A percentile compares a stretch with the other conserved stretches of the same genome.
Conservation (phyloP, 2,797 vertebrate genomes). For the Halcyon smyrnensis region DNA sequence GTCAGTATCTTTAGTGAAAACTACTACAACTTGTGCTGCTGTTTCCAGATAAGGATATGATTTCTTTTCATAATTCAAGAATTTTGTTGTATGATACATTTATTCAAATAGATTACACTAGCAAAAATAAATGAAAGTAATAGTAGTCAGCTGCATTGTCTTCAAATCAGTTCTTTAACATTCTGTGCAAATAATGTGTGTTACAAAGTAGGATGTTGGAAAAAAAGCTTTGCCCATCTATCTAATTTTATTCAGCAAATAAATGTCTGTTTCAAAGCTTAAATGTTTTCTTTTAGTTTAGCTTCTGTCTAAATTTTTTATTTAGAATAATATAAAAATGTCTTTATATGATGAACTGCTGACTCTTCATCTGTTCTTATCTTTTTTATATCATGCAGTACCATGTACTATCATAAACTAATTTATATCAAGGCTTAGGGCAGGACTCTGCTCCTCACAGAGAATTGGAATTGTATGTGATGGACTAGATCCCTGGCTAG, state of each 20-base stretch:
- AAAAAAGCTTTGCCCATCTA: not conserved
- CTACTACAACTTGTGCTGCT: not conserved
- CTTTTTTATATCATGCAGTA: not conserved
- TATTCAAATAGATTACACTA: not conserved
- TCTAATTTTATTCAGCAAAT: conserved; percentile 24
- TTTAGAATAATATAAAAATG: not conserved
- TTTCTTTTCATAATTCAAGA: not conserved
- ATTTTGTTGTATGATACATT: not conserved
- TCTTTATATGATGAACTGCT: not conserved
- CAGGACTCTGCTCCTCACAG: not conserved
- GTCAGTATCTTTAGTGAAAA: not conserved
- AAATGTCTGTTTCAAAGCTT: not conserved
- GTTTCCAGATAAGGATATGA: not conserved
- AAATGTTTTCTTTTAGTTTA: not conserved
- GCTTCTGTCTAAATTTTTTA: not conserved
- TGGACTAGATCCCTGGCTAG: not conserved
- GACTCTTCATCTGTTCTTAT: not conserved
- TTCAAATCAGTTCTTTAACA: not conserved
- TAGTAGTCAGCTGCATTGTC: not conserved
- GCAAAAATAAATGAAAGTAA: not conserved
- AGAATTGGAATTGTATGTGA: not conserved
- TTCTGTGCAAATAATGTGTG: not conserved
- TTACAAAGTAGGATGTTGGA: not conserved
- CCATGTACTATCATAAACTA: not conserved
- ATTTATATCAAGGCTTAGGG: not conserved